Evolutionary conservation across 2,113 vertebrate species (phyloP), one percentile per base, ranked within the genome.

Genomic region (Sphaerodactylus townsendi): DNA sequence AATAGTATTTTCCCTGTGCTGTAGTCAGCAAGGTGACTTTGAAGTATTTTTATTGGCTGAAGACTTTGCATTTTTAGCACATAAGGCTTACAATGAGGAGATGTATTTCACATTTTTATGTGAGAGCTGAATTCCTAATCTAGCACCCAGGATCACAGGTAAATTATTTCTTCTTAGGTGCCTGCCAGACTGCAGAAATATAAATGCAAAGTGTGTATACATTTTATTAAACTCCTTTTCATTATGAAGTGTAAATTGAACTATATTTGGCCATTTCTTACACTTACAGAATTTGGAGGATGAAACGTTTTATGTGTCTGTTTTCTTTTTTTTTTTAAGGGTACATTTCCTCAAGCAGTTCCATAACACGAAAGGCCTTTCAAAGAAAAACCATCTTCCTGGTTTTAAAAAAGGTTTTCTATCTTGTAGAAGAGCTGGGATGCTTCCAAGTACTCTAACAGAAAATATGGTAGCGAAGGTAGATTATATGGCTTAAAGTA

Each of bases 151-250:
- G 73, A 84, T 88, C 81, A 70, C 3, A 85, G 71, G 48, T 86
- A 90, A 91, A 79, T 84, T 89, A 89, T 92, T 93, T 91, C 75
- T 77, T 89, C n/a, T 5, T 0, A 14, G 74, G 3, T 81, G 33
- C 83, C 74, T 86, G 62, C 89, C 78, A 93, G 71, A 37, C 87
- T 92, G 68, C 74, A 90, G 81, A 81, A 87, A 86, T 91, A 91
- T 83, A 92, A 92, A 91, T 89, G 81, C 68, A 89, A 93, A 91
- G 82, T 86, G 82, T 92, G 86, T 87, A 87, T 88, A 92, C 84
- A 90, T 93, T 93, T 86, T 82, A 77, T 87, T 92, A 91, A 90
- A 93, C 88, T 90, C 69, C 79, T 93, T 90, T 93, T 93, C 87
- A 83, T 91, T 93, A 92, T 83, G 84, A 83, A 86, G 89, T 92